Base-by-base conservation (phyloP, 92 coral and sea anemone genomes). In the Porites cylindrica region DNA sequence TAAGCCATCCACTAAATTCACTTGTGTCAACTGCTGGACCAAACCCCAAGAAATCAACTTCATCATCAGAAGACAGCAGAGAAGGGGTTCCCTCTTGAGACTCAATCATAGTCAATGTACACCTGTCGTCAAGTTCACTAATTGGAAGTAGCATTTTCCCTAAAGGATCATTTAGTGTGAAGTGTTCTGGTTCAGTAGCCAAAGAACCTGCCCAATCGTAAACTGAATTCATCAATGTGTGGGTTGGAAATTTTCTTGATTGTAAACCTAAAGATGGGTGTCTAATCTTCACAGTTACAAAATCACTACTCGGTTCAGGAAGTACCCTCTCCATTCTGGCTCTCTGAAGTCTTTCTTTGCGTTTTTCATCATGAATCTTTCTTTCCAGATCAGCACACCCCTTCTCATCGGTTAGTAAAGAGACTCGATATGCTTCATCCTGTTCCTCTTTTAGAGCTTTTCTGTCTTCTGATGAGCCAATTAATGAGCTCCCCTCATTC, bases 161-260 rank as follows among this genome's bases (percentile, higher is more conserved):
- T n/a, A n/a, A n/a, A n/a, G n/a, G n/a, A n/a, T n/a, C n/a, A n/a
- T n/a, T n/a, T n/a, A n/a, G n/a, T n/a, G n/a, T n/a, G n/a, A n/a
- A n/a, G n/a, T n/a, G n/a, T n/a, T n/a, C n/a, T n/a, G n/a, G n/a
- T n/a, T n/a, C n/a, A n/a, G n/a, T n/a, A n/a, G n/a, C n/a, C n/a
- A 88, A 70, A 60, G 77, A 88, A 24, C 94, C 91, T 14, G 83
- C 86, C 94, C 91, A 88, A 78, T 91, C 91, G 83, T 88, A 91
- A 13, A 91, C 89, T 23, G 88, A 85, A 74, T 85, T 70, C 29
- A 26, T 26, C 29, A 26, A 1, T 26, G 29, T 26, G 29, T 26
- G 29, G 29, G 29, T 26, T 26, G 29, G 29, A 26, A 26, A 26
- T 26, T 26, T 26, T 26, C 29, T 26, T 26, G 29, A 26, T 26